phyloP scores from a whole-genome alignment of 2,888 invertebrate species.

The Caenorhabditis wallacei region DNA sequence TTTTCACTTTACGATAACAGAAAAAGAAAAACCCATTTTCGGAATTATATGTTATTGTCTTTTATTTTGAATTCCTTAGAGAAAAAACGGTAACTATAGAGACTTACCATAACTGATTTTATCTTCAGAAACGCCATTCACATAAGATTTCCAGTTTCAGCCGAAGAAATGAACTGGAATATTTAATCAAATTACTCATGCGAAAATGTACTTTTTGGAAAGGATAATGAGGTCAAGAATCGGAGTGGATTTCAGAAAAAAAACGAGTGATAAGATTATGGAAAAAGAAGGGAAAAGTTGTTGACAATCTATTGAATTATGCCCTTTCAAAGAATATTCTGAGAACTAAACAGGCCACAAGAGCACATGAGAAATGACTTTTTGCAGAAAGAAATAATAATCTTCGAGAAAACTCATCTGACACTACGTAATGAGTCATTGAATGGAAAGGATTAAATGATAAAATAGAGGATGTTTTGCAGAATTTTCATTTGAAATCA shows the following conservation, averaged over 20 bases:
- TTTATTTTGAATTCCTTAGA: neutral
- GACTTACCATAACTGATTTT: conserved; percentile 24
- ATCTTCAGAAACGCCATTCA: conserved; percentile 32
- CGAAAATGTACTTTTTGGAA: conserved; percentile 7
- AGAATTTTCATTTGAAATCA: neutral
- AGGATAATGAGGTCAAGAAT: conserved; percentile 23
- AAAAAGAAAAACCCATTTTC: conserved; percentile 3
- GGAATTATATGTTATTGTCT: conserved; percentile 22
- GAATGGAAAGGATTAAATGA: conserved; percentile 1
- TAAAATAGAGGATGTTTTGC: conserved; percentile 3
- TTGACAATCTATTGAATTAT: neutral
- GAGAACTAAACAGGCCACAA: neutral
- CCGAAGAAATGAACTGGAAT: conserved; percentile 1
- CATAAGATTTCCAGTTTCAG: conserved; percentile 10
- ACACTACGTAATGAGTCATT: conserved; percentile 15
- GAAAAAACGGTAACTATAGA: conserved; percentile 2
- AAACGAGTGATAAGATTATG: neutral
- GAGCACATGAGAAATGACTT: conserved; percentile 1
- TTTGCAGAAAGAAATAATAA: conserved; percentile 17
- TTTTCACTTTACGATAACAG: conserved; percentile 20
- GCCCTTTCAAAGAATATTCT: conserved; percentile 2
- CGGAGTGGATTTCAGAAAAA: neutral
- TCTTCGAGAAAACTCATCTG: neutral
- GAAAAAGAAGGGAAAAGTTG: conserved; percentile 3
- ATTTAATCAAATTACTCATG: neutral